Conservation (phyloP, 2,113 vertebrate genomes). For the Origma solitaria region DNA sequence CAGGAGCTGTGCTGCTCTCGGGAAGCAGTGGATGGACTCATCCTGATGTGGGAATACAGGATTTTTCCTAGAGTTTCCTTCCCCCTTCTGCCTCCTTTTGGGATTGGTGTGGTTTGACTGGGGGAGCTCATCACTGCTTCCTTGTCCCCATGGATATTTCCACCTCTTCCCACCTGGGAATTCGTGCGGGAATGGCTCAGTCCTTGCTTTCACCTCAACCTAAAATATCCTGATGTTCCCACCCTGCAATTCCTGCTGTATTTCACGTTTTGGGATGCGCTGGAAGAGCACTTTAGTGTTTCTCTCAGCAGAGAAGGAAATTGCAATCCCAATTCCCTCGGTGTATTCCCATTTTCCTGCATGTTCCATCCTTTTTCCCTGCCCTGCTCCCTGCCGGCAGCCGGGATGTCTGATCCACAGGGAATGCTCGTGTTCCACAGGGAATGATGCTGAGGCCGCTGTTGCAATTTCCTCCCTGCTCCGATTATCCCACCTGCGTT, state of each 20-base stretch:
- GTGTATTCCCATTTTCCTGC: neutral
- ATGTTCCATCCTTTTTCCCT: neutral
- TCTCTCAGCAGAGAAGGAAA: neutral
- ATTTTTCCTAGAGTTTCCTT: neutral
- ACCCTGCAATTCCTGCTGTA: accelerated
- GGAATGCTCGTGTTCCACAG: neutral
- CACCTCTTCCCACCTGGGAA: neutral
- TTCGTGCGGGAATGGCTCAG: neutral
- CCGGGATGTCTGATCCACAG: accelerated
- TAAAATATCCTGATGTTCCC: neutral
- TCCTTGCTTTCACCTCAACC: neutral
- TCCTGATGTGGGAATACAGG: neutral
- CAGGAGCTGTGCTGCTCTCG: accelerated
- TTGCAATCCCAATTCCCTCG: neutral
- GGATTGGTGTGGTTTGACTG: neutral
- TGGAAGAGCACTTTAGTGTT: neutral
- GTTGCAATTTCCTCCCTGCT: neutral
- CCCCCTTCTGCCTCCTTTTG: neutral
- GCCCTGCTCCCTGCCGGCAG: accelerated
- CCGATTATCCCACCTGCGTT: neutral
- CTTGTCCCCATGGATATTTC: neutral
- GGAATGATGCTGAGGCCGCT: neutral
- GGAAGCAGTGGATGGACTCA: accelerated
- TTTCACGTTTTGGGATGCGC: neutral
- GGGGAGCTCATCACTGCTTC: accelerated